Base-by-base conservation (phyloP, 1,140 invertebrate species). In the Dendrolimus kikuchii region DNA sequence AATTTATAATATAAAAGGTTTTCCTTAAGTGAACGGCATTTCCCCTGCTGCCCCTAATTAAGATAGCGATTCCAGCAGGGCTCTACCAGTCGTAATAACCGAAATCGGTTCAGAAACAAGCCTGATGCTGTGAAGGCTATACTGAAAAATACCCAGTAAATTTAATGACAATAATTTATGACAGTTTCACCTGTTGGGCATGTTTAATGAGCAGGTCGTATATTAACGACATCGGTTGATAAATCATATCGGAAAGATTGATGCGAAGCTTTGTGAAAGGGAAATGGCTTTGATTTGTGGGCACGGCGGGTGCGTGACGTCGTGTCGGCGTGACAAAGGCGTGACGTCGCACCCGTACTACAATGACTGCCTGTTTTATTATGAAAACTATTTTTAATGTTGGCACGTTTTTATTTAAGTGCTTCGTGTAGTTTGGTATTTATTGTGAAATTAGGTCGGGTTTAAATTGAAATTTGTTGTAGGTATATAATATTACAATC, bases 241-340 rank as follows among this genome's bases (percentile, higher is more conserved):
- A 77, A 73, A 80, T 80, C 72, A 77, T 72, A 72, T 64, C 62
- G 66, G 59, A 64, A 77, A 80, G 74, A 80, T 80, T 80, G 77
- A 80, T 80, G 73, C 68, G 64, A 50, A 60, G 41, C 43, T 45
- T 66, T 60, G 48, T 63, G 72, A 78, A 72, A 78, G 72, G 74
- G 72, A 51, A 51, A 37, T 42, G 50, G 42, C 43, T 74, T 68
- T 81, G 78, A 81, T 81, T 81, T 81, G 78, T 74, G 73, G 66
- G 57, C 60, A 38, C 36, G 57, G 49, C 59, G 55, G 53, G 57
- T 51, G 58, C 40, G 40, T 36, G 39, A 5, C 49, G 10, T 2
- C 43, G 42, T 45, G 8, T 39, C 3, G 6, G 40, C 56, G 62
- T 55, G 62, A 75, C 74, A 77, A 80, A 76, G 59, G 64, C 50